A percentile compares a stretch with the other conserved stretches of the same genome.
Conservation (phyloP, 2,113 vertebrate genomes). For the Protobothrops mucrosquamatus region DNA sequence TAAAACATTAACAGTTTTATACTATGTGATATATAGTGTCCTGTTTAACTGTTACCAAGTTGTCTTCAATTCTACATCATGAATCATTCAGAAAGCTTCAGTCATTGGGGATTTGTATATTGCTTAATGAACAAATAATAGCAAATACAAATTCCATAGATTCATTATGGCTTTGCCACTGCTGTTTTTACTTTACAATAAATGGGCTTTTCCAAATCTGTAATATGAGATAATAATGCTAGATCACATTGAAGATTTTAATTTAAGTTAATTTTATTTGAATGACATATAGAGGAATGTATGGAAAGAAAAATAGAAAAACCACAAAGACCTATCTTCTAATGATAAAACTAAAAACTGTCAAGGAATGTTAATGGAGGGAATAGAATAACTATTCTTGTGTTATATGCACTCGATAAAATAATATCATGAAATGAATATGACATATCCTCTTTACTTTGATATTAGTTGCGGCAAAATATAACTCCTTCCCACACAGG, state of each 20-base stretch:
- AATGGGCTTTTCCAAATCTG: neutral
- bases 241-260: neutral
- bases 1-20: neutral
- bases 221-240: neutral
- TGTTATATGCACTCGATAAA: constrained; percentile 48
- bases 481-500: constrained; percentile 53
- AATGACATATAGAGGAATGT: neutral
- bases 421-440: constrained; percentile 44
- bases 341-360: constrained; percentile 53
- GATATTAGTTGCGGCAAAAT: constrained; percentile 51
- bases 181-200: neutral
- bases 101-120: neutral
- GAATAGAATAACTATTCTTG: constrained; percentile 34
- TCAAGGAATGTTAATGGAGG: constrained; percentile 48
- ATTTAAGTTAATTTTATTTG: neutral
- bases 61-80: neutral
- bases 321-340: neutral
- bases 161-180: constrained; percentile 34
- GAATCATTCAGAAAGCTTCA: neutral
- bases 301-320: neutral
- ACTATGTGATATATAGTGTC: neutral
- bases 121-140: neutral
- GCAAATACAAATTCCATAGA: constrained; percentile 46
- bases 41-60: neutral
- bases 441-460: constrained; percentile 41